Percentiles rank a stretch among this genome's conserved stretches.
Evolutionary conservation across 2,888 invertebrate species (phyloP).

Genomic region (Adineta ricciae): DNA sequence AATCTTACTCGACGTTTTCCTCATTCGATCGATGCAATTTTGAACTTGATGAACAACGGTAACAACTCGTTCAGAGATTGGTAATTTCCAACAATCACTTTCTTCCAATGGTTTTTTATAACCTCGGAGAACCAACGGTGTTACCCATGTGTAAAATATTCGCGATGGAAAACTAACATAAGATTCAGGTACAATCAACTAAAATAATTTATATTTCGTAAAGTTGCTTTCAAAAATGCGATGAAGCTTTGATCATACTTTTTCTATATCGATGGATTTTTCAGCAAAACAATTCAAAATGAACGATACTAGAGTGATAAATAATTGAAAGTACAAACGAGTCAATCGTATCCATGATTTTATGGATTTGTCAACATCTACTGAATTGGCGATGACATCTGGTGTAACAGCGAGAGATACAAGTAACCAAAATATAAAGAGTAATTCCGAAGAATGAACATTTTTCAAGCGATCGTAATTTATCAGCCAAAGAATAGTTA

Average conservation of each 20-base stretch:
- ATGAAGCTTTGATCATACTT: neutral
- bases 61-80: neutral
- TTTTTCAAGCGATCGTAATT: neutral
- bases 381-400: neutral
- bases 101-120: neutral
- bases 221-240: no score
- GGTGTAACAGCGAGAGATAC: neutral
- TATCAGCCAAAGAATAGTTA: neutral
- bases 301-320: no score
- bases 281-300: neutral
- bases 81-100: neutral
- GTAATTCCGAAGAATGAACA: neutral
- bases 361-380: neutral
- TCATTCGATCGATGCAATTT: no score
- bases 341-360: no score
- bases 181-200: neutral
- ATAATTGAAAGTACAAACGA: no score
- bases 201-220: neutral
- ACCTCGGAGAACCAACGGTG: neutral
- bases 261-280: neutral
- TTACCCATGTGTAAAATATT: neutral
- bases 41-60: neutral
- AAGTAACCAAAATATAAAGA: neutral
- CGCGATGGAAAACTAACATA: neutral
- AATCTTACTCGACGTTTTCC: no score